Base-by-base conservation (phyloP, 2,888 invertebrate genomes). In the Agrotis segetum region DNA sequence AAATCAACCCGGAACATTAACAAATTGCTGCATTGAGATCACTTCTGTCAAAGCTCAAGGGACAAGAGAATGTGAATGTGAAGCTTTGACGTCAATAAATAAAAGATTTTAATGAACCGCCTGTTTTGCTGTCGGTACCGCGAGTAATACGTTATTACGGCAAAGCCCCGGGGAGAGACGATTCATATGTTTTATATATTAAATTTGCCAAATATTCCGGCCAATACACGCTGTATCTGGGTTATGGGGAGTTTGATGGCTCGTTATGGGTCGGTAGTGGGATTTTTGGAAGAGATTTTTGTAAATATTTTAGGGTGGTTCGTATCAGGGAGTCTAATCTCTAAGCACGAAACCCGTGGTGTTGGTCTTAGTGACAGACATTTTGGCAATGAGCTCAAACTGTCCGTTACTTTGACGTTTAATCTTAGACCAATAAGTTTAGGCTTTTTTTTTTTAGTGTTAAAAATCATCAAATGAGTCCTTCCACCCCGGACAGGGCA, bases 151-250 rank as follows among this genome's bases (percentile, higher is more conserved):
- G 89, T 90, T 90, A 91, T 90, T 89, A 89, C 88, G 81, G 76
- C 71, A 79, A 81, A 74, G 87, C 89, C 88, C 79, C 67, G 73
- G 86, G 87, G 83, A 82, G 79, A 71, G 77, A 77, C 85, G 87
- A 89, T 88, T 89, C 90, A 85, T 90, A 89, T 87, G 88, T 88
- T 88, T 87, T 86, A 89, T 91, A 89, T 90, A 92, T 92, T 91
- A 90, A 92, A 92, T 91, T 89, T 91, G 87, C 84, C 87, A 79
- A 88, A 89, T 82, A 78, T 82, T 83, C 74, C 67, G 74, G 79
- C 72, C 83, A 81, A 81, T 83, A 74, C 75, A 58, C 24, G 73
- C 70, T 59, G 76, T 79, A 75, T 79, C 67, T 76, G 58, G 67
- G 64, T 68, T 71, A 68, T 50, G 76, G 40, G 67, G 49, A 47